Conservation (phyloP, 2,797 vertebrate genomes). For the Anguilla marmorata region DNA sequence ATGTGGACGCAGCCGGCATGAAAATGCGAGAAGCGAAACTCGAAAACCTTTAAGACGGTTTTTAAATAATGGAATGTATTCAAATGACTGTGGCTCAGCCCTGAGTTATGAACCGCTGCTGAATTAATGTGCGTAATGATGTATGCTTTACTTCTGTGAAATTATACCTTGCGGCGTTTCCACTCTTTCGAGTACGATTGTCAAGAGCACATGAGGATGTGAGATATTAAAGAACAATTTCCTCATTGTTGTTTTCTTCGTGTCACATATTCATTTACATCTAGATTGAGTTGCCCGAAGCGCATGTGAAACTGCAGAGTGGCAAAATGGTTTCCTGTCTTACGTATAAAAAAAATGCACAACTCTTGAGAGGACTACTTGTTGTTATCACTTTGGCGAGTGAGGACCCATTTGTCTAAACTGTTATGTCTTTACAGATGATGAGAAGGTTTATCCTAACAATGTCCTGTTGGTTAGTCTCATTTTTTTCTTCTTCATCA, state of each 20-base stretch:
- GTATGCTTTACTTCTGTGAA: neutral
- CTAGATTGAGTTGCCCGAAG: conserved; percentile 3
- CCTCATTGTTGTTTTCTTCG: neutral
- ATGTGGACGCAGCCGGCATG: neutral
- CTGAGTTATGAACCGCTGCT: neutral
- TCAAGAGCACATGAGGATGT: neutral
- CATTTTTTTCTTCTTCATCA: neutral
- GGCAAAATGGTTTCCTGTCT: neutral
- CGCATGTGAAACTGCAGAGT: neutral
- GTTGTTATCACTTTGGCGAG: neutral
- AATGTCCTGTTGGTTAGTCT: neutral
- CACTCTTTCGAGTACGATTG: neutral
- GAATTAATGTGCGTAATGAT: neutral
- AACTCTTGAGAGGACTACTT: neutral
- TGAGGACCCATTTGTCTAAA: neutral
- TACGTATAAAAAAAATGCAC: neutral
- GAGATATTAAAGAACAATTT: conserved; percentile 12
- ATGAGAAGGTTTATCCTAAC: neutral
- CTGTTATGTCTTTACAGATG: neutral
- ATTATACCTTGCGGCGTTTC: neutral
- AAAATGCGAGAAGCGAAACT: neutral
- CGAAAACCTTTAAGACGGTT: neutral
- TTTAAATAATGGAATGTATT: neutral
- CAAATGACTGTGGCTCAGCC: neutral
- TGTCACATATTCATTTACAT: neutral